Percentiles rank a stretch among this genome's conserved stretches.
phyloP scores from a whole-genome alignment of 2,113 vertebrate genomes.

The Clarias magur region DNA sequence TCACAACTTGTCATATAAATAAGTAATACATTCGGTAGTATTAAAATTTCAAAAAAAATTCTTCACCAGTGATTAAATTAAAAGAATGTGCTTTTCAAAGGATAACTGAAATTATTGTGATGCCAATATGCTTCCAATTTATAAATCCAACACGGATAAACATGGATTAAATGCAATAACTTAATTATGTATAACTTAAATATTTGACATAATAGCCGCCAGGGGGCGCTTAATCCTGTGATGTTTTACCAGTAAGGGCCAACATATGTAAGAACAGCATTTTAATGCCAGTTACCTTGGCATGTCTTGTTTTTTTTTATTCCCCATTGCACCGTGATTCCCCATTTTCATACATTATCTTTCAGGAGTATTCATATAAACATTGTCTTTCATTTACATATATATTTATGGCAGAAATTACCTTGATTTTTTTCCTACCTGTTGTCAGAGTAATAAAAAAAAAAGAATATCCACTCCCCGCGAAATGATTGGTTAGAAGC shows the following conservation, averaged over 20 bases:
- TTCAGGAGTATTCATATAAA: background rate
- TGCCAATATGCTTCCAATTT: too few relatives aligned
- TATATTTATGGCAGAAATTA: background rate
- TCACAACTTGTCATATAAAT: too few relatives aligned
- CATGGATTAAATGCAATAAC: background rate
- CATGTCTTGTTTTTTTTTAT: background rate
- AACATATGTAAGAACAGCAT: background rate
- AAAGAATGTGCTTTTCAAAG: background rate
- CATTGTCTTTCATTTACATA: too few relatives aligned
- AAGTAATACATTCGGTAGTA: too few relatives aligned
- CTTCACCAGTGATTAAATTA: too few relatives aligned
- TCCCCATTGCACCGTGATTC: background rate
- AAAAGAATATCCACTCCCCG: too few relatives aligned
- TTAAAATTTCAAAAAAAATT: too few relatives aligned
- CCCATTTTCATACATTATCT: background rate
- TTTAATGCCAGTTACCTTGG: background rate
- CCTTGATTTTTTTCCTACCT: background rate
- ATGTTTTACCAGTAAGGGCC: background rate
- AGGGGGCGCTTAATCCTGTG: constrained; percentile 16
- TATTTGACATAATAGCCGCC: background rate
- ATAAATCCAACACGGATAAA: background rate
- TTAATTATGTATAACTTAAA: background rate
- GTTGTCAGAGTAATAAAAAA: background rate
- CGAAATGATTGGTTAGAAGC: background rate
- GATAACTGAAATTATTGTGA: too few relatives aligned